These are phyloP conservation scores for Athalia cordata DNA, from an alignment of 2,888 invertebrate species.

Conservation along the genomic window DNA sequence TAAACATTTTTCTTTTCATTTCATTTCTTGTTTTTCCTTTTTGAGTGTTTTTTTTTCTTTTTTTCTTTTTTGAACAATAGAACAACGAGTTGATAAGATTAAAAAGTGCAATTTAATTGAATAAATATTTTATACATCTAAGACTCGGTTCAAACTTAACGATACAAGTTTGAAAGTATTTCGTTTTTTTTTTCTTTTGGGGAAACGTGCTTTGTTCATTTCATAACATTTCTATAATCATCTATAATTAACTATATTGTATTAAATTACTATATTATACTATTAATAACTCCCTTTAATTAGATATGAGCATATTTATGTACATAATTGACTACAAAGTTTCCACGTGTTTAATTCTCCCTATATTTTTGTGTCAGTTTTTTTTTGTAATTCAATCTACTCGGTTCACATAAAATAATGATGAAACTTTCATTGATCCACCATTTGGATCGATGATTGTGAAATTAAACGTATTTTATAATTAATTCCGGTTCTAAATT, in stretches of 20 bases:
- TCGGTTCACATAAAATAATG: neutral
- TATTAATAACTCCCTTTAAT: neutral
- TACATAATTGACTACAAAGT: constrained; percentile 66
- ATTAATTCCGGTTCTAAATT: too few species aligned
- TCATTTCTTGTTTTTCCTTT: too few species aligned
- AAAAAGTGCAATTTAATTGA: neutral
- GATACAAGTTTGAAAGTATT: neutral
- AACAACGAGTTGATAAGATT: too few species aligned
- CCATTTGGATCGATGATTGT: too few species aligned
- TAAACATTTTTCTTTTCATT: too few species aligned
- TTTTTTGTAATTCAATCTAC: neutral
- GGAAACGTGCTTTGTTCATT: neutral
- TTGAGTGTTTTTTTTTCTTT: too few species aligned
- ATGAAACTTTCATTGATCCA: too few species aligned
- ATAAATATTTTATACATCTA: neutral
- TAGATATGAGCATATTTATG: constrained; percentile 53
- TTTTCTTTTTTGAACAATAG: too few species aligned
- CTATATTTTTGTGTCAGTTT: neutral
- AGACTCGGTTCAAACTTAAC: constrained; percentile 23
- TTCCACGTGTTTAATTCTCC: constrained; percentile 44
- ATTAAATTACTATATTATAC: neutral
- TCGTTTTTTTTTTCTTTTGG: neutral
- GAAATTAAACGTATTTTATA: too few species aligned
- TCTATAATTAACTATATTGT: neutral
- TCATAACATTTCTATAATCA: constrained; percentile 4